Conservation (phyloP, 2,888 invertebrate genomes). For the Dorcus parallelipipedus region DNA sequence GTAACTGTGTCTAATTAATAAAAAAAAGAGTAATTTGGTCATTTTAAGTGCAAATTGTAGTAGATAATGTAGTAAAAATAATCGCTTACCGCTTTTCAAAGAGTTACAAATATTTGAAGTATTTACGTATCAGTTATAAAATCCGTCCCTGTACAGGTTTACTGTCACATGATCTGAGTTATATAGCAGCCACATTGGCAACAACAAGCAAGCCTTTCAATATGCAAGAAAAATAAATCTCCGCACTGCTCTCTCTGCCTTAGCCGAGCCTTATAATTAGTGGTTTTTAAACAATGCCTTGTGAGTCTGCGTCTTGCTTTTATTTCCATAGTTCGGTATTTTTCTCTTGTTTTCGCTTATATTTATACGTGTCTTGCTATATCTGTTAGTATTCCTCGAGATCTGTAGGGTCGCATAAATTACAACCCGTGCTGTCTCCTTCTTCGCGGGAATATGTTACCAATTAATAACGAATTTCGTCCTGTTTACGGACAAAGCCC, state of each 20-base stretch:
- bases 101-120: no score
- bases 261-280: slow-evolving; percentile 47
- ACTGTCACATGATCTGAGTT: slow-evolving; percentile 49
- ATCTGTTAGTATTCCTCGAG: background rate
- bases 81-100: no score
- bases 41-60: no score
- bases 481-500: no score
- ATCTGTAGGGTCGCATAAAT: background rate
- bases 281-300: slow-evolving; percentile 50
- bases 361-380: background rate
- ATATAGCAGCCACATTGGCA: slow-evolving; percentile 46
- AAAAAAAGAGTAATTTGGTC: no score
- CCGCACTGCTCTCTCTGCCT: slow-evolving; percentile 31
- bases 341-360: background rate
- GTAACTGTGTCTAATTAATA: no score
- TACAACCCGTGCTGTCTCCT: no score
- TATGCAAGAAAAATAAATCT: slow-evolving; percentile 52
- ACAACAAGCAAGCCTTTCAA: slow-evolving; percentile 46
- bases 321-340: background rate
- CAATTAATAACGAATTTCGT: no score
- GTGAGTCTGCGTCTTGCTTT: slow-evolving; percentile 15
- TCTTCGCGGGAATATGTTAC: no score
- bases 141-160: slow-evolving; percentile 18
- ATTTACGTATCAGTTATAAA: background rate
- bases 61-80: no score